Evolutionary conservation across 2,797 vertebrate genomes (phyloP), one percentile per base, ranked within the genome.

Genomic region (Melopsittacus undulatus): DNA sequence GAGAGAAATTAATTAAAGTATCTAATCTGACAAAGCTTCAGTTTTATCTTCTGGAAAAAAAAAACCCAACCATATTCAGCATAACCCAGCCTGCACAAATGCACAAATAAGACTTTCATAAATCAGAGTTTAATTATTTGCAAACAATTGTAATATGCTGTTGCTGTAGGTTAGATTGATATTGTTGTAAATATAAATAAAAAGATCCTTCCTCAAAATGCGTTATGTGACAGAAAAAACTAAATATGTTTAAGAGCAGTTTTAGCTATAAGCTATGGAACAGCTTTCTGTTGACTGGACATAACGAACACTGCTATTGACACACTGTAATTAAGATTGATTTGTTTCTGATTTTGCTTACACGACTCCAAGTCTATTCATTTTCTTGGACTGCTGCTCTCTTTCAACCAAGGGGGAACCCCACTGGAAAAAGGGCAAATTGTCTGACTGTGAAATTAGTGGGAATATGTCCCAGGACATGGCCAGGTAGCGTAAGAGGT

Each of bases 1-100:
- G 57, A 61, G 64, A 66, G 36, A 45, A 74, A 91, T 75, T 83
- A 87, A 90, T 90, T 69, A 70, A 69, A 72, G 76, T 24, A 45
- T 38, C 45, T 59, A 20, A 66, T 32, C 69, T 51, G 59, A 76
- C 46, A 67, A 45, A 51, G 46, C 24, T 7, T 40, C 36, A 1
- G 6, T 29, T 87, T 27, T 72, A 16, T 61, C 26, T 88, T 45
- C 42, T 17, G 57, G 24, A 16, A 11, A 34, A 48, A 17, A 54
- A 61, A 2, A 8, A 36, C 7, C 14, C 56, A 63, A 3, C 2
- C 23, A 48, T 6, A 22, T 49, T 38, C 22, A 22, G 46, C 11
- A 2, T 7, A 72, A 73, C 42, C 40, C 59, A 73, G 36, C 43
- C 73, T 4, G 14, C 56, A 57, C n/a, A 56, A 56, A 56, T 38